Conservation (phyloP, 2,797 vertebrate species). For the Salmo trutta region DNA sequence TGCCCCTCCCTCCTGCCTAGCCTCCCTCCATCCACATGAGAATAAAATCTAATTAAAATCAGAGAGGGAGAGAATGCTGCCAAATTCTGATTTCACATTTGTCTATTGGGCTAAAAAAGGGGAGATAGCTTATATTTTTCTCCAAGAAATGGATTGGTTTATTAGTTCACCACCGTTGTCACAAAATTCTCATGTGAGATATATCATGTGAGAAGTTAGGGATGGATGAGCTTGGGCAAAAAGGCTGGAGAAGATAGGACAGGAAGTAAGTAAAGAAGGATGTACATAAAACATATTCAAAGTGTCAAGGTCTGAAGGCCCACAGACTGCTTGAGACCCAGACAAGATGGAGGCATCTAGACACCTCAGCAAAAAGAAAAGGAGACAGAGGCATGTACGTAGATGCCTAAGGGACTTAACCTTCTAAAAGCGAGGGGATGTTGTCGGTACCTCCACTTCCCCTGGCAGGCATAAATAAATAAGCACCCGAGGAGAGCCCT, state of each 20-base stretch:
- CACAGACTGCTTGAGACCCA: neutral
- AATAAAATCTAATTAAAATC: slow-evolving; percentile 15
- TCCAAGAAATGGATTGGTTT: neutral
- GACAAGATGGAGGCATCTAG: neutral
- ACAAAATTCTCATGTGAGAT: neutral
- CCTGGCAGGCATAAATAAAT: neutral
- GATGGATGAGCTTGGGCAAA: neutral
- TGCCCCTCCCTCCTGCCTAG: neutral
- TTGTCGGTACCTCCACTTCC: neutral
- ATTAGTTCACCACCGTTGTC: neutral
- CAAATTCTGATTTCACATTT: neutral
- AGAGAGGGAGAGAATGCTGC: neutral
- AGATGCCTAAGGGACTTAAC: neutral
- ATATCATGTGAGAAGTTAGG: no score
- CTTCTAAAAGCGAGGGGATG: neutral
- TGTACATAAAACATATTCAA: neutral
- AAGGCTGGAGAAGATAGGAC: neutral
- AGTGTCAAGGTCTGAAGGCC: neutral
- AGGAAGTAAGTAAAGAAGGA: neutral
- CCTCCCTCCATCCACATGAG: neutral
- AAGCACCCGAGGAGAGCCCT: neutral
- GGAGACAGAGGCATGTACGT: neutral
- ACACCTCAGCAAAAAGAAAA: neutral
- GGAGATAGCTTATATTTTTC: neutral
- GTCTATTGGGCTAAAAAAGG: neutral